phyloP scores from a whole-genome alignment of 2,797 vertebrate genomes.

The Cryptoprocta ferox region DNA sequence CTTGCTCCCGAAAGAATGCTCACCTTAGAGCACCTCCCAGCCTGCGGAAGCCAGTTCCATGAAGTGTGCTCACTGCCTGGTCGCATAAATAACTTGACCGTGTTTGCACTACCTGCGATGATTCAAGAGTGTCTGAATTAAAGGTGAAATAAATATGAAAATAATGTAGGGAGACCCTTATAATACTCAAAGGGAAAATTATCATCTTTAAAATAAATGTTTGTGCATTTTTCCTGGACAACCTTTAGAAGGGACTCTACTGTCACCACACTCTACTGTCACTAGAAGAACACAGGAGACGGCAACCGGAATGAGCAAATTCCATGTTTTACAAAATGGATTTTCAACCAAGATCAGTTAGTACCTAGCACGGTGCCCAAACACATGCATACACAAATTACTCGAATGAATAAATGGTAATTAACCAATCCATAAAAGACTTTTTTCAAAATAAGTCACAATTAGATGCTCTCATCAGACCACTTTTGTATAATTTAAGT shows the following conservation, averaged over 20 bases:
- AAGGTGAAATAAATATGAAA: not conserved
- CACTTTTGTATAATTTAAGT: not conserved
- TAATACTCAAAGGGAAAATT: not conserved
- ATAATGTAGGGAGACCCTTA: not conserved
- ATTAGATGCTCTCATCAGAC: not conserved
- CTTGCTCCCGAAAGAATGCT: not conserved
- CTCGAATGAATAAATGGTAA: not conserved
- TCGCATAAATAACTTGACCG: rapidly evolving
- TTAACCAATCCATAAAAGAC: not conserved
- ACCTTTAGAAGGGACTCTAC: not conserved
- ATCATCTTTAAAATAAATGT: not conserved
- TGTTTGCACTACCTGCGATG: not conserved
- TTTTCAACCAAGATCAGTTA: not conserved
- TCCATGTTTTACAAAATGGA: not conserved
- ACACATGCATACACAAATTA: not conserved
- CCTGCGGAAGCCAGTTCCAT: rapidly evolving
- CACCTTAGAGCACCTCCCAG: rapidly evolving
- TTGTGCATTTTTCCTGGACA: not conserved
- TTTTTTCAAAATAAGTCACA: constrained; percentile 43
- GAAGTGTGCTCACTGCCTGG: rapidly evolving
- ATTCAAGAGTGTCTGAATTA: too few species aligned
- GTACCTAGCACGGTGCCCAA: not conserved
- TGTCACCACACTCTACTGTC: not conserved
- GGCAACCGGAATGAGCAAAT: not conserved
- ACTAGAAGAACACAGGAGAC: not conserved